These are phyloP conservation scores for Stenoptilia bipunctidactyla DNA, from an alignment of 2,888 invertebrate genomes.

Conservation along the genomic window DNA sequence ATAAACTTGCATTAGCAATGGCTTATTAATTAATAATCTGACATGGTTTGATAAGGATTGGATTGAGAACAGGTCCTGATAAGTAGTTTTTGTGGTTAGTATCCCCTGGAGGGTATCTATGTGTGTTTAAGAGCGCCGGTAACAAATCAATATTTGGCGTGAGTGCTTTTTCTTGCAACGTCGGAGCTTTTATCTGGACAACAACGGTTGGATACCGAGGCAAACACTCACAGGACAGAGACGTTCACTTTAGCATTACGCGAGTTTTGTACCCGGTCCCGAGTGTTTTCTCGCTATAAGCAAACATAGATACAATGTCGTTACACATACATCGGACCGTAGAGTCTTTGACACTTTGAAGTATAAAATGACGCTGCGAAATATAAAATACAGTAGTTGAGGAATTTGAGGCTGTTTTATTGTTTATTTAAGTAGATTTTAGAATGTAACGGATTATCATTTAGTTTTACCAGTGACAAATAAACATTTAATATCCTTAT, in stretches of 20 bases:
- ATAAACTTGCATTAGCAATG: slow-evolving; percentile 11
- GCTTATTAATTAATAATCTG: too few species aligned
- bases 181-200: slow-evolving; percentile 72
- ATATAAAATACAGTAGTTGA: too few species aligned
- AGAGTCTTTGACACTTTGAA: too few species aligned
- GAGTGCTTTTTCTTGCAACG: slow-evolving; percentile 71
- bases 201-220: slow-evolving; percentile 61
- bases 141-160: slow-evolving; percentile 71
- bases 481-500: too few species aligned
- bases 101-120: slow-evolving; percentile 18
- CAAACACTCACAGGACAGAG: slow-evolving; percentile 59
- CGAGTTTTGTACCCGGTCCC: slow-evolving; percentile 27
- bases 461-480: too few species aligned
- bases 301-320: too few species aligned
- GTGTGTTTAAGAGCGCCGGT: slow-evolving; percentile 58
- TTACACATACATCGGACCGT: too few species aligned
- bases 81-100: neutral
- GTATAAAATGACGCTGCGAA: too few species aligned
- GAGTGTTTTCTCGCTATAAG: slow-evolving; percentile 11
- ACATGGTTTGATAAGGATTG: too few species aligned
- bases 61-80: neutral
- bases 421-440: too few species aligned
- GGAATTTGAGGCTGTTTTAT: too few species aligned
- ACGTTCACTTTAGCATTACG: slow-evolving; percentile 62
- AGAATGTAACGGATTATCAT: too few species aligned